Conservation (phyloP, 2,797 vertebrate genomes). For the Aphelocoma californica region DNA sequence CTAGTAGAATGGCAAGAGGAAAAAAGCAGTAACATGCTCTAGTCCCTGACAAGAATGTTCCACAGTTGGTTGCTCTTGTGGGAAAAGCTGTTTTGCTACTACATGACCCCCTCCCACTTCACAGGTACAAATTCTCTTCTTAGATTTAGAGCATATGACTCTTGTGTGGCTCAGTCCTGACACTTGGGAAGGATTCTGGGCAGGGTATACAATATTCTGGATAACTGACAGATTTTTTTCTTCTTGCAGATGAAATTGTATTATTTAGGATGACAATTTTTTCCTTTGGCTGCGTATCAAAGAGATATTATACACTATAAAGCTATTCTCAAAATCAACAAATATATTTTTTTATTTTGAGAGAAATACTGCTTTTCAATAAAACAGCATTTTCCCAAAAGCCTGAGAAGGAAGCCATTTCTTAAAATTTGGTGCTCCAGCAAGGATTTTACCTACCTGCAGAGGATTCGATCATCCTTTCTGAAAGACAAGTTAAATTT, state of each 20-base stretch:
- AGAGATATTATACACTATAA: not conserved
- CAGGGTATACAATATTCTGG: not conserved
- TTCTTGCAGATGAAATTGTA: not conserved
- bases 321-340: not conserved
- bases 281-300: not conserved
- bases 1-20: not conserved
- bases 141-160: not conserved
- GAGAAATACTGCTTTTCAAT: not conserved
- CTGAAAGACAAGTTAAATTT: not conserved
- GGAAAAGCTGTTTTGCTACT: not conserved
- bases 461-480: not conserved
- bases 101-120: not conserved
- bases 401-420: not conserved
- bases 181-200: not conserved
- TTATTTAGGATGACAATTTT: not conserved
- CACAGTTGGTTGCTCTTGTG: not conserved
- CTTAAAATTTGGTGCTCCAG: not conserved
- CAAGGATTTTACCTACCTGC: not conserved
- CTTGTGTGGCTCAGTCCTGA: not conserved
- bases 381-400: not conserved
- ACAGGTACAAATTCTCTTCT: not conserved
- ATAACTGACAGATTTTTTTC: not conserved
- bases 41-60: not conserved
- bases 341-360: rapidly evolving
- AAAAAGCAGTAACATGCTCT: not conserved